Evolutionary conservation across 2,888 invertebrate species (phyloP), one percentile per base, ranked within the genome.

Genomic region (Oligia strigilis): DNA sequence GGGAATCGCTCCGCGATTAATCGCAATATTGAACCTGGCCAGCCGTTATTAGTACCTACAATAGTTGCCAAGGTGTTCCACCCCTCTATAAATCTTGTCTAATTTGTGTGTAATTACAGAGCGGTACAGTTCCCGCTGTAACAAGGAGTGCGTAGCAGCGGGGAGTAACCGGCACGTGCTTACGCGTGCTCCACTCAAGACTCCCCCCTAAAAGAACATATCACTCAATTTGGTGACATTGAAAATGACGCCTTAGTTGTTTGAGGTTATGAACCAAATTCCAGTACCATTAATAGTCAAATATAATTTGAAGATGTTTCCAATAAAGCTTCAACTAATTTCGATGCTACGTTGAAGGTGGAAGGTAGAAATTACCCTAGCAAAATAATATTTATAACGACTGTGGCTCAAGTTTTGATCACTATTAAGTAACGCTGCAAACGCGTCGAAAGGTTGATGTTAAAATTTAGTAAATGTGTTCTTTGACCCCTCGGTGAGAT

Each of bases 71-170:
- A 97, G 97, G 97, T 97, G 97, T 96, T 95, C 94, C 95, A 95
- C 97, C 97, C 97, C 96, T 95, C 97, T 92, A 97, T 97, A 97
- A 97, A 97, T 97, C 97, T 97, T 97, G 96, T 96, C 96, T 97
- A 97, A 97, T 97, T 97, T 97, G 96, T 97, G 96, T 97, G 97
- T 97, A 97, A 97, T 97, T 97, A 97, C 96, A 96, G 96, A 94
- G 95, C 94, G 94, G 96, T 93, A 94, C 95, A 95, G 96, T 95
- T 95, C 95, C 95, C 95, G 93, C 91, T 93, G 96, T 96, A 95
- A 96, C 97, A 95, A 96, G 96, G 96, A 96, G 95, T 96, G 96
- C 95, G 96, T 96, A 95, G 93, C 95, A 95, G 96, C 96, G 94
- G 96, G 97, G 96, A 93, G 95, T 92, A 89, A 88, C 89, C 92